Conservation (phyloP, 1,140 invertebrate genomes). For the Akabosia matsudoensis region DNA sequence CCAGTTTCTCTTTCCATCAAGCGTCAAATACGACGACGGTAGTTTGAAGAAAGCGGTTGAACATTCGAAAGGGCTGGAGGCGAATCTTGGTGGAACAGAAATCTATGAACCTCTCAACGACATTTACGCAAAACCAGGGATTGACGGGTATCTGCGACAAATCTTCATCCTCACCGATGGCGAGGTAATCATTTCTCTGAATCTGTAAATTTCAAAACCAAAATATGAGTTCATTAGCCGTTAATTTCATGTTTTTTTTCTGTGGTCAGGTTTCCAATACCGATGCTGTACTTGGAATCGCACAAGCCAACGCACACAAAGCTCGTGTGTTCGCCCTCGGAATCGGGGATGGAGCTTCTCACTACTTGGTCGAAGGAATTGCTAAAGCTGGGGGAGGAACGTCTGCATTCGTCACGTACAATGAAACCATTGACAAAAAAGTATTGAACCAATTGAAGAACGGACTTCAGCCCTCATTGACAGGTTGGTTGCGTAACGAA, state of each 20-base stretch:
- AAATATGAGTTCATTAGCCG: background rate
- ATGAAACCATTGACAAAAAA: slow-evolving; percentile 50
- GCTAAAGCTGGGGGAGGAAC: slow-evolving; percentile 51
- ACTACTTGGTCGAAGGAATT: slow-evolving; percentile 51
- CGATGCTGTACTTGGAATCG: slow-evolving; percentile 46
- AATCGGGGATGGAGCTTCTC: slow-evolving; percentile 50
- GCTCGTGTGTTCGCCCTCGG: slow-evolving; percentile 52
- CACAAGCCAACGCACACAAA: slow-evolving; percentile 47
- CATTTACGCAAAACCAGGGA: slow-evolving; percentile 47
- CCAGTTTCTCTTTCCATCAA: slow-evolving; percentile 39
- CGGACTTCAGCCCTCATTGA: slow-evolving; percentile 51
- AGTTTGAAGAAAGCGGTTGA: slow-evolving; percentile 28
- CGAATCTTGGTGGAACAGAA: slow-evolving; percentile 52
- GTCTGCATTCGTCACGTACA: slow-evolving; percentile 50
- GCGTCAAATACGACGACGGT: slow-evolving; percentile 37
- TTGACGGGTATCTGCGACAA: slow-evolving; percentile 49
- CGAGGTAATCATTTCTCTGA: background rate
- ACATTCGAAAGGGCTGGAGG: slow-evolving; percentile 33
- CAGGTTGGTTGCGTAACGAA: slow-evolving; percentile 44
- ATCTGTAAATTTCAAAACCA: background rate
- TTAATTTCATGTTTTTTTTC: background rate
- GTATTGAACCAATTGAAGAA: slow-evolving; percentile 50
- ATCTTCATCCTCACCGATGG: slow-evolving; percentile 51
- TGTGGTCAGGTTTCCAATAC: slow-evolving; percentile 47
- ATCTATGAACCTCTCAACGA: slow-evolving; percentile 49